These are phyloP conservation scores for Numenius phaeopus DNA, from an alignment of 2,797 vertebrate species.

Conservation along the genomic window DNA sequence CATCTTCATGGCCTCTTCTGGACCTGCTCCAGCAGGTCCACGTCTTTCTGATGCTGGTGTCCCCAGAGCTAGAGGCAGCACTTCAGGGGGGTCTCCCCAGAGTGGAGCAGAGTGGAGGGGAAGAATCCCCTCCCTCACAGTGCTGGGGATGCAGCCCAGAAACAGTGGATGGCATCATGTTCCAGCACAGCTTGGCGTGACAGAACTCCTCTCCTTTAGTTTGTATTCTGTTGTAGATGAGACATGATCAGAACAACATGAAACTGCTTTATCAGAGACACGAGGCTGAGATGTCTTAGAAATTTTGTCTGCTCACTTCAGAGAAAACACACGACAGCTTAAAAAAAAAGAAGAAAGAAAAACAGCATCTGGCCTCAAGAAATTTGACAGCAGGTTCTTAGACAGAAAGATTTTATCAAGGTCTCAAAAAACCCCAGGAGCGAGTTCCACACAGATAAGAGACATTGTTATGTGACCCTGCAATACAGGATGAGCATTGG, in stretches of 20 bases:
- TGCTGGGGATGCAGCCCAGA: background rate
- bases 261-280: background rate
- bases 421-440: background rate
- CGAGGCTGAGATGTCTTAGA: background rate
- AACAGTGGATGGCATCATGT: background rate
- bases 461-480: background rate
- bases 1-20: background rate
- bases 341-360: background rate
- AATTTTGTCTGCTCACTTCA: background rate
- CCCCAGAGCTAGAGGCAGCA: background rate
- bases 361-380: background rate
- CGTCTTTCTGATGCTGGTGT: background rate
- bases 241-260: background rate
- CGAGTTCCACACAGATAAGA: background rate
- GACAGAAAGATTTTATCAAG: background rate
- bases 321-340: background rate
- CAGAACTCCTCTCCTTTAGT: background rate
- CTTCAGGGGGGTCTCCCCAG: background rate
- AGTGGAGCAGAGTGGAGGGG: background rate
- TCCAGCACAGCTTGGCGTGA: background rate
- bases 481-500: background rate
- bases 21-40: background rate
- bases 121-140: background rate
- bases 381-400: background rate
- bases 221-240: background rate